Base-by-base conservation (phyloP, 2,888 invertebrate genomes). In the Macrophya annulata region DNA sequence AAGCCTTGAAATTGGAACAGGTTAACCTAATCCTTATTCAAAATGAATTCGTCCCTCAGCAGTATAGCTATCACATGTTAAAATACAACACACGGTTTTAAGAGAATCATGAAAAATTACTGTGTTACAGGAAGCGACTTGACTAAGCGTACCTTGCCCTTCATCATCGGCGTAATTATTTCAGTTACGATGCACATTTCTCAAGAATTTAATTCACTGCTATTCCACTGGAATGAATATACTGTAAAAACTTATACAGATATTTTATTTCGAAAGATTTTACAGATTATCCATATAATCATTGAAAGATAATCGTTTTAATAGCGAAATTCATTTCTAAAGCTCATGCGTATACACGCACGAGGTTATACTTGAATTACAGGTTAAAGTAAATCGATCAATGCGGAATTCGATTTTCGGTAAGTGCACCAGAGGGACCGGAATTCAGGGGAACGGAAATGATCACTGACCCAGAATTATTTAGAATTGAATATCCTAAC, bases 11-110 rank as follows among this genome's bases (percentile, higher is more conserved):
- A 68, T 68, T 68, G 68, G 68, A 37, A 68, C 68, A 68, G 68
- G 68, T 68, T 68, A 68, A 68, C 68, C 68, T 68, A 37, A 68
- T 68, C 68, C 68, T 31, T 68, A 68, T 68, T 68, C 37, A 37
- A 68, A 68, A 68, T 68, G 68, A 68, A 68, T 68, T 62, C 25
- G 62, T 62, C 21, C 10, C 21, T 25, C 62, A 25, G 10, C 21
- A 21, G 62, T 62, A 12, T 25, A 31, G 31, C 31, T 31, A 21
- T 62, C 21, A 62, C 55, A n/a, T 8, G 55, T 12, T 68, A 8
- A 68, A 68, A 31, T 68, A 25, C 37, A 37, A 37, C 37, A 68
- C 68, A 37, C 68, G 37, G 17, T 25, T 3, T 5, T 37, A 37
- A 37, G 15, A 17, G 17, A 37, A 68, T 68, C 68, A 68, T 68